A percentile compares a stretch with the other conserved stretches of the same genome.
Evolutionary conservation across 2,113 vertebrate species (phyloP).

Genomic region (Beaufortia kweichowensis): DNA sequence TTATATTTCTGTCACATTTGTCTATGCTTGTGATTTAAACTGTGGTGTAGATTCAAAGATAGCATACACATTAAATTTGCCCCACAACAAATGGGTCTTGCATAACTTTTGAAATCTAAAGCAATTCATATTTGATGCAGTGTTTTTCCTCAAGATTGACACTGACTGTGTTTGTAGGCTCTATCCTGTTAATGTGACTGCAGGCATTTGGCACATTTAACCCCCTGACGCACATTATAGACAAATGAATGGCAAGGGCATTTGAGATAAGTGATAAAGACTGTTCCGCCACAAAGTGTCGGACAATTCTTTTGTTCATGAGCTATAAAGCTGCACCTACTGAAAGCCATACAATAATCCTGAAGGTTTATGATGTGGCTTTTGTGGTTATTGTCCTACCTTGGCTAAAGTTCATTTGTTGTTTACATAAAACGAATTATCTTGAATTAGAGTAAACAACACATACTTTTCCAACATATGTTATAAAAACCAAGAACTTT

Average conservation of each 20-base stretch:
- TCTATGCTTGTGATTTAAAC: neutral
- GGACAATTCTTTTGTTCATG: constrained; percentile 3
- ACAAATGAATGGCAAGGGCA: constrained; percentile 17
- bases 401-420: neutral
- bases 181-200: constrained; percentile 2
- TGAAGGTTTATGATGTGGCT: neutral
- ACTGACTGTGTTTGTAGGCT: constrained; percentile 12
- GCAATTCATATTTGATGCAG: neutral
- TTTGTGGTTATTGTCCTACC: neutral
- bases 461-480: neutral
- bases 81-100: neutral
- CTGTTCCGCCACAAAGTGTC: neutral
- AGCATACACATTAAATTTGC: neutral
- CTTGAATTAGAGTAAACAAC: neutral
- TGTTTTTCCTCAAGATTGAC: constrained; percentile 19
- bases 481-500: neutral
- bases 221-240: neutral
- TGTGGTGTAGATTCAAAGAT: neutral
- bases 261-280: constrained; percentile 8
- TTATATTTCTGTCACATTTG: constrained; percentile 23
- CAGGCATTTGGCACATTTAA: neutral
- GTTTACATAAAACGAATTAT: neutral
- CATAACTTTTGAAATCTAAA: constrained; percentile 21
- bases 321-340: neutral
- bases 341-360: neutral